Evolutionary conservation across 2,113 vertebrate genomes (phyloP).

Genomic region (Heterocephalus glaber): DNA sequence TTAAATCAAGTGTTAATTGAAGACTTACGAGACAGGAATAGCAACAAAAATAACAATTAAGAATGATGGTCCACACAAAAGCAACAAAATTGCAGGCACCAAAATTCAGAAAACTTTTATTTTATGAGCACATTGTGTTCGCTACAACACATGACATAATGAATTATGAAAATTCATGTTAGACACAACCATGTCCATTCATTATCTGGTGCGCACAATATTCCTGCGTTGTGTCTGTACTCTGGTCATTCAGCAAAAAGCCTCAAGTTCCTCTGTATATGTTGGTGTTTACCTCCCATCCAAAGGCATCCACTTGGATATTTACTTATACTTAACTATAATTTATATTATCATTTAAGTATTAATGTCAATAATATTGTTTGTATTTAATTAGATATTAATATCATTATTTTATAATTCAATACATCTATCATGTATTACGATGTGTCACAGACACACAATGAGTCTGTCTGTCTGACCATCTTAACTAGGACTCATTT

Average conservation of each 20-base stretch:
- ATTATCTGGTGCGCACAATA: not conserved
- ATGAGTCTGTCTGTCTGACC: not conserved
- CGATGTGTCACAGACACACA: not conserved
- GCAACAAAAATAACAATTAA: not conserved
- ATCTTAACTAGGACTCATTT: not conserved
- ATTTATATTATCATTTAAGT: not conserved
- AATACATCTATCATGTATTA: not conserved
- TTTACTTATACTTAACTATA: not conserved
- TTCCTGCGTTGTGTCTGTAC: not conserved
- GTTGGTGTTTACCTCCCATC: not conserved
- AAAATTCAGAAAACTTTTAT: not conserved
- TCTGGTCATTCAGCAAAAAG: not conserved
- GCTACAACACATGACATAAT: not conserved
- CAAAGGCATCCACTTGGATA: not conserved
- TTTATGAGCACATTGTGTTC: not conserved
- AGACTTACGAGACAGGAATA: not conserved
- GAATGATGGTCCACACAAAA: not conserved
- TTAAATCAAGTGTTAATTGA: not conserved
- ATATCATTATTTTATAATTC: not conserved
- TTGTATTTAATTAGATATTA: not conserved
- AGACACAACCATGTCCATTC: not conserved
- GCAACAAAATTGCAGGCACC: not conserved
- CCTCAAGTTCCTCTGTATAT: not conserved
- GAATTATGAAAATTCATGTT: not conserved
- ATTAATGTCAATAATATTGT: not conserved